Evolutionary conservation across 2,797 vertebrate genomes (phyloP), one percentile per base, ranked within the genome.

Genomic region (Gastrophryne carolinensis): DNA sequence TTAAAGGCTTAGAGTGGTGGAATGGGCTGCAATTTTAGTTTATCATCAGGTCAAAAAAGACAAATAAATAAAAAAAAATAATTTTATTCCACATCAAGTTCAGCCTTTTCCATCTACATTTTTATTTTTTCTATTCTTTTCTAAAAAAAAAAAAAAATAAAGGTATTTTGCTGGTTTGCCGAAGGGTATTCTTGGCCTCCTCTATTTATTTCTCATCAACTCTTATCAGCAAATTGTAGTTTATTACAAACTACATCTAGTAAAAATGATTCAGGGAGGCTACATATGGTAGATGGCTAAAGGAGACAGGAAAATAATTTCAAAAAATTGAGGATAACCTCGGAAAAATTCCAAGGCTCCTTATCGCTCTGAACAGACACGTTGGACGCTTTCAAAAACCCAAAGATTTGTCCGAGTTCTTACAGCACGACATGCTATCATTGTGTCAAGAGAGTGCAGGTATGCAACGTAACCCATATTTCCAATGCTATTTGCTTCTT

Each of bases 1-100:
- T 76, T 21, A 35, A 29, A 69, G 24, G 60, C 58, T 78, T 57
- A 72, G 3, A 79, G 19, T 52, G 61, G 26, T 39, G 41, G 72
- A 79, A 83, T 83, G 79, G 80, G 82, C 63, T 82, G 65, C 78
- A 70, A 82, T 80, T 54, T 82, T 83, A 80, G 4, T 54, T 71
- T 80, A 74, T 79, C 74, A 80, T 82, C 74, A 82, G 81, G 76
- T 67, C 76, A 82, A 79, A 63, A 56, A 63, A 75, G 35, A 39
- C 26, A 47, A 79, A 70, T 15, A 49, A 23, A n/a, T 35, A 39
- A 35, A 54, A 50, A 64, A 77, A 66, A 29, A 23, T 21, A 37
- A 32, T 52, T 81, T 54, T 56, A 49, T 61, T 44, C 65, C 29
- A 26, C 24, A 64, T 56, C 26, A 15, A 32, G 30, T 32, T n/a